Evolutionary conservation across 2,797 vertebrate genomes (phyloP), one percentile per base, ranked within the genome.

Genomic region (Oryzias sinensis): DNA sequence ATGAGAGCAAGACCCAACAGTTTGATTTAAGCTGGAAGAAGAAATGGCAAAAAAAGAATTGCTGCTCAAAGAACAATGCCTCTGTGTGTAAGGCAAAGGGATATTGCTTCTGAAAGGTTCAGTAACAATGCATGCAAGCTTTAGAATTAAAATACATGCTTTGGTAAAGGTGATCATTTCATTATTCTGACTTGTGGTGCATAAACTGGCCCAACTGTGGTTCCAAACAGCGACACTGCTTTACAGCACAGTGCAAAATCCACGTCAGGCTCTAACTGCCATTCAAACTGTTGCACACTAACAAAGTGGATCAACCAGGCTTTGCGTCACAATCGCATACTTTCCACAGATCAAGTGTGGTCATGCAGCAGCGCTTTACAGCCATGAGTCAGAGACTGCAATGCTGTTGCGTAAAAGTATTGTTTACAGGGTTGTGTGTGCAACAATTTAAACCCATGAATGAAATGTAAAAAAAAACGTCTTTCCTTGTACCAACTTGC

Each of bases 371-470:
- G 60, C 69, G 59, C 55, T 68, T 37, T 27, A 3, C 25, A 51
- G 42, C 48, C 20, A 16, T 83, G 85, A 83, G 27, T 81, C 83
- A 0, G 6, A 14, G 0, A 33, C 54, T 59, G 6, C 33, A 52
- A 3, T 25, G 6, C 20, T 13, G 3, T 65, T 65, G 54, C 11
- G 48, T 52, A 14, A 50, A n/a, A 63, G 6, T 56, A 48, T 67
- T 54, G 71, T 52, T 52, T 49, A 42, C 2, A 5, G 49, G 43
- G 27, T 82, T 62, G 75, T 3, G 6, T 54, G 44, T 56, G 41
- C 56, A 57, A 62, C n/a, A 51, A 65, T 42, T 9, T 6, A 22
- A 45, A 17, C 9, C 6, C 2, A 46, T 53, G 57, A 68, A 62
- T 63, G 56, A 61, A 17, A 15, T 14, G 2, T 20, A 9, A 33